Conservation (phyloP, 2,888 invertebrate species). For the Dryadula phaetusa region DNA sequence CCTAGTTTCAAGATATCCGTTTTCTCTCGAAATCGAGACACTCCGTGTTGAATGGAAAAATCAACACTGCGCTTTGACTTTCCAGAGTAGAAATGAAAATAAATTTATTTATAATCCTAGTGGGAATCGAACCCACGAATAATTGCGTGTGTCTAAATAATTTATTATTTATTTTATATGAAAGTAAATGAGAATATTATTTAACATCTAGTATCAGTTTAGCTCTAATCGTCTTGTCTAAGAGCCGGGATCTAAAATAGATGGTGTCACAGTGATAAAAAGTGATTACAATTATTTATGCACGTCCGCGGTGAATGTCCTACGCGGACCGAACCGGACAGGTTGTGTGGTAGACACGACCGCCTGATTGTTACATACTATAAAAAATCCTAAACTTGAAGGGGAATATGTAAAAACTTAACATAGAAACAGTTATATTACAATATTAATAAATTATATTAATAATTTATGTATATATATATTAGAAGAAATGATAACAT, state of each 20-base stretch:
- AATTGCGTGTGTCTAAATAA: not conserved
- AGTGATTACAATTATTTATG: constrained; percentile 77
- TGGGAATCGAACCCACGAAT: no score
- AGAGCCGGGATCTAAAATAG: constrained; percentile 17
- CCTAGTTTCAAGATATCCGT: no score
- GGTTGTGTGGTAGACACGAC: constrained; percentile 40
- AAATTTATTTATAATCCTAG: no score
- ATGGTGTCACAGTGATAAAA: constrained; percentile 55
- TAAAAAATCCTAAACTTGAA: constrained; percentile 13
- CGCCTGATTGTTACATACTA: constrained; percentile 26
- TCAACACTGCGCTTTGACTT: no score
- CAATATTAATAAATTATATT: not conserved
- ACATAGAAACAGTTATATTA: not conserved
- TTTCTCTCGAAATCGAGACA: no score
- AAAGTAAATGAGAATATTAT: not conserved
- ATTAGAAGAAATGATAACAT: no score
- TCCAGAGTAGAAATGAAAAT: no score
- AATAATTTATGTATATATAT: not conserved
- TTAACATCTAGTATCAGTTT: not conserved
- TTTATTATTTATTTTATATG: not conserved
- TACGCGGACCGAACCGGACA: constrained; percentile 43
- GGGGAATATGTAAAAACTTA: not conserved
- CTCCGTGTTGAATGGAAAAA: no score
- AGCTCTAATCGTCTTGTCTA: not conserved
- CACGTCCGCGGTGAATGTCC: constrained; percentile 62